These are phyloP conservation scores for Brachionus asplanchnoidis DNA, from an alignment of 1,140 invertebrate genomes.

Conservation along the genomic window DNA sequence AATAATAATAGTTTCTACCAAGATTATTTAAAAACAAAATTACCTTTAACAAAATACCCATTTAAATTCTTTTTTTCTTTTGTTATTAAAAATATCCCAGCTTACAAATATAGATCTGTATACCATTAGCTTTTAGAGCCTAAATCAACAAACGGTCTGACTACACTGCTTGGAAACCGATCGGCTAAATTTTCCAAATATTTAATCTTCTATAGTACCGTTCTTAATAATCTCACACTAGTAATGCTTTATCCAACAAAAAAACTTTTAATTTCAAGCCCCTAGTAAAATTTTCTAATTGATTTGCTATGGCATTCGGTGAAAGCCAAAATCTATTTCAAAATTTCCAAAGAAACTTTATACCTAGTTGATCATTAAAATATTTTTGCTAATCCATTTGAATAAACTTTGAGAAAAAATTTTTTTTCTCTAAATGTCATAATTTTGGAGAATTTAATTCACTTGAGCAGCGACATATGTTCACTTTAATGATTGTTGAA, in stretches of 20 bases:
- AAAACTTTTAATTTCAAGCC: not conserved
- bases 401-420: not conserved
- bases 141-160: not conserved
- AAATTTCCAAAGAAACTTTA: not conserved
- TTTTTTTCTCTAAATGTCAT: not conserved
- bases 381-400: not conserved
- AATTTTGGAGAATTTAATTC: not conserved
- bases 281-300: not conserved
- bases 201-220: not conserved
- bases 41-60: not conserved
- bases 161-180: not conserved
- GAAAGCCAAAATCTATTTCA: no score
- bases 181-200: not conserved
- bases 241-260: not conserved
- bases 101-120: not conserved
- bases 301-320: not conserved
- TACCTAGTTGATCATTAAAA: not conserved
- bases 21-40: slow-evolving; percentile 1
- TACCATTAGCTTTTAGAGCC: not conserved
- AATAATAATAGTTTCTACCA: not conserved
- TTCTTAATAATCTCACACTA: not conserved
- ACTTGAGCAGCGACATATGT: not conserved
- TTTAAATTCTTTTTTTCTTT: not conserved
- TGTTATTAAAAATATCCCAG: not conserved
- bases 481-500: not conserved